phyloP scores from a whole-genome alignment of 2,888 invertebrate species.

The Ophioninae sp. region DNA sequence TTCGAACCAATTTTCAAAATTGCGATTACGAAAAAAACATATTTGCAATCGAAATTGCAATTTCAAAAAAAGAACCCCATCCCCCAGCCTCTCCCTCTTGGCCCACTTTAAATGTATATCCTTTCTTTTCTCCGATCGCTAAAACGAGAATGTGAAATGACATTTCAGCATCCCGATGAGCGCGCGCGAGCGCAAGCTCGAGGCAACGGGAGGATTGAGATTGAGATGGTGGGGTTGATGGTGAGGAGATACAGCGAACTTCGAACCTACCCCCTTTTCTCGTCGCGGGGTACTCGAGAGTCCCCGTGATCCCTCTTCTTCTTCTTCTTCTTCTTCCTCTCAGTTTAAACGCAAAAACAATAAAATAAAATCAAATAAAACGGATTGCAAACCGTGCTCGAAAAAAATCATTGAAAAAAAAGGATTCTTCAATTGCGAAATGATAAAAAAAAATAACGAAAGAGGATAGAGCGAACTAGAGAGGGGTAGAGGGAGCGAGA shows the following conservation, averaged over 20 bases:
- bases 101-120: constrained; percentile 19
- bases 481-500: constrained; percentile 52
- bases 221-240: constrained; percentile 66
- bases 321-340: constrained; percentile 52
- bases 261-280: constrained; percentile 55
- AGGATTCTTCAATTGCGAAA: constrained; percentile 53
- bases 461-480: constrained; percentile 56
- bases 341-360: constrained; percentile 19
- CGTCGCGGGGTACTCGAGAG: constrained; percentile 60
- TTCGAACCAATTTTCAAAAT: not conserved
- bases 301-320: constrained; percentile 70
- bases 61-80: too few relatives aligned
- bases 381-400: constrained; percentile 53
- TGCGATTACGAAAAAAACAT: too few relatives aligned
- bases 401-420: constrained; percentile 47
- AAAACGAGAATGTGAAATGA: constrained; percentile 72
- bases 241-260: constrained; percentile 64
- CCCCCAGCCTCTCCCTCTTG: constrained; percentile 31
- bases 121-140: constrained; percentile 52
- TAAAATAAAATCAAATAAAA: too few relatives aligned
- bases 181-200: constrained; percentile 72
- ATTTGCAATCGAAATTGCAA: too few relatives aligned
- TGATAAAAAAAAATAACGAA: constrained; percentile 59
- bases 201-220: constrained; percentile 66
- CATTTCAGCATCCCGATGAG: constrained; percentile 80